Conservation (phyloP, 2,888 invertebrate genomes). For the Drosophila cracens region DNA sequence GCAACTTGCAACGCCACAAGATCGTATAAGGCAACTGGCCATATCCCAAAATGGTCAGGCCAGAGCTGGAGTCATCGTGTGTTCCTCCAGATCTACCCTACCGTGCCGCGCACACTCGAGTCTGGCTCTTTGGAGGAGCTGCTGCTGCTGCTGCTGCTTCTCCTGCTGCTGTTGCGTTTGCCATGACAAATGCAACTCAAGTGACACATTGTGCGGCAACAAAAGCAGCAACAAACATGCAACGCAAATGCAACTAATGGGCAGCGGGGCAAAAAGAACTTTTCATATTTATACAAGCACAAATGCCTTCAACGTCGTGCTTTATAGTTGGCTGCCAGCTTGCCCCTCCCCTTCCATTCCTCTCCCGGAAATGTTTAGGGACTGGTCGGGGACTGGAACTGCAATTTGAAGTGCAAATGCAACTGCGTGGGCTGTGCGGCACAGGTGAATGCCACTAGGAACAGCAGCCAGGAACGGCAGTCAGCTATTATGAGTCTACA, state of each 20-base stretch:
- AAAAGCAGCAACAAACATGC: slow-evolving; percentile 50
- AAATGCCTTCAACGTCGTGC: slow-evolving; percentile 52
- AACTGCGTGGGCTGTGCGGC: slow-evolving; percentile 61
- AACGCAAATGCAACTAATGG: slow-evolving; percentile 70
- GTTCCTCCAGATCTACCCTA: slow-evolving; percentile 22
- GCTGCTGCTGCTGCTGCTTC: slow-evolving; percentile 21
- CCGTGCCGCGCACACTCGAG: slow-evolving; percentile 26
- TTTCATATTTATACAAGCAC: slow-evolving; percentile 68
- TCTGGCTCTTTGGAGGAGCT: slow-evolving; percentile 58
- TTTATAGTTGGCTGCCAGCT: slow-evolving; percentile 49
- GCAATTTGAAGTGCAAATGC: slow-evolving; percentile 26
- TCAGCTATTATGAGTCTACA: slow-evolving; percentile 60
- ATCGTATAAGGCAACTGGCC: slow-evolving; percentile 72
- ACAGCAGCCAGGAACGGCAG: slow-evolving; percentile 51
- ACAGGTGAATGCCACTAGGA: slow-evolving; percentile 76
- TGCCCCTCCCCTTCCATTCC: not conserved
- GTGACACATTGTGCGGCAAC: slow-evolving; percentile 75
- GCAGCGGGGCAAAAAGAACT: slow-evolving; percentile 24
- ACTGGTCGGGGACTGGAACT: slow-evolving; percentile 45
- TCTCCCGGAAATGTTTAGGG: slow-evolving; percentile 57
- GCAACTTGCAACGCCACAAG: slow-evolving; percentile 27
- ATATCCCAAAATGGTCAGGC: slow-evolving; percentile 71
- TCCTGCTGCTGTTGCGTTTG: slow-evolving; percentile 19
- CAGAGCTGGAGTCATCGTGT: slow-evolving; percentile 21
- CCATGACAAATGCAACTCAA: slow-evolving; percentile 80